Base-by-base conservation (phyloP, 2,113 vertebrate species). In the Trachemys scripta region DNA sequence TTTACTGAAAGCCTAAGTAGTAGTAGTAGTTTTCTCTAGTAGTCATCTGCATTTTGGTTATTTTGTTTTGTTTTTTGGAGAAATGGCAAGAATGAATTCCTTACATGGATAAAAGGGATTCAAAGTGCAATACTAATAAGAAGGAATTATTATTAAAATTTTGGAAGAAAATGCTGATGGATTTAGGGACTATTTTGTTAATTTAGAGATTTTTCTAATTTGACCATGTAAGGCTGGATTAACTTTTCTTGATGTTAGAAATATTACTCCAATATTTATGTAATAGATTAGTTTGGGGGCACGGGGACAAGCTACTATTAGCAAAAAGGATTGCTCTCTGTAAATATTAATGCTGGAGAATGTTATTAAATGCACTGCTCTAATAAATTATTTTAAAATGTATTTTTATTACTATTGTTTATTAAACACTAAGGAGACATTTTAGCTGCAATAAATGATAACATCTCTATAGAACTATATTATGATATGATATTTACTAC, bases 341-440 rank as follows among this genome's bases (percentile, higher is more conserved):
- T 97, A 94, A 97, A 97, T 97, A 97, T 97, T 97, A 97, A 94
- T 87, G 56, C 96, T 97, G 82, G 91, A 98, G 93, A 97, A 85
- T 97, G 87, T 56, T 1, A 94, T 97, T 97, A 95, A 97, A 96
- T 97, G 78, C 90, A 91, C 57, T 94, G 76, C 88, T 93, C 84
- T 90, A 96, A 97, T 97, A 98, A 97, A 95, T 96, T 76, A 96
- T 93, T 97, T 97, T 91, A 85, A 97, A 97, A 97, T 95, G 80
- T 96, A 84, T 96, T 97, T 93, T 97, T 97, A 97, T 98, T 86
- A 87, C 82, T 82, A 88, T 91, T 88, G 96, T 96, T 97, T 97
- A 96, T 98, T 97, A 97, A 97, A 97, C 85, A 95, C 93, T 93
- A 97, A 97, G 95, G 97, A 96, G 86, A 97, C 97, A 95, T 97